Conservation (phyloP, 2,113 vertebrate genomes). For the Raphicerus campestris region DNA sequence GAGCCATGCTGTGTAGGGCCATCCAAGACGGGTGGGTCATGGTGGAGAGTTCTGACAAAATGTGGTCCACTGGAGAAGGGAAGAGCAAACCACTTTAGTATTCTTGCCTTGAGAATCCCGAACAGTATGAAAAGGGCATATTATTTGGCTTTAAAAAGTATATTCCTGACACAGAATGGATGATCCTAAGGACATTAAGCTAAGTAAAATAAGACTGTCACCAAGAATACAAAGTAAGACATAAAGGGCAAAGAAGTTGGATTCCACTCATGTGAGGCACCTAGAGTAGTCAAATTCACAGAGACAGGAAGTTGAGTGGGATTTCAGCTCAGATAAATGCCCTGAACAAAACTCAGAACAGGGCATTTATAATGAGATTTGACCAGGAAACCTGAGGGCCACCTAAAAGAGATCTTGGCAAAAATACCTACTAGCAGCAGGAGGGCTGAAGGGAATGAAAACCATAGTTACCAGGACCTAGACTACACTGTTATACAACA, state of each 20-base stretch:
- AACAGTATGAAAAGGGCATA: neutral
- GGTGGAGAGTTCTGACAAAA: neutral
- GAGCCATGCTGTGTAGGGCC: neutral
- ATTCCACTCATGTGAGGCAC: neutral
- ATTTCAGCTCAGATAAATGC: neutral
- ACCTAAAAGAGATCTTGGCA: neutral
- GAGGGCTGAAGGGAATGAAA: neutral
- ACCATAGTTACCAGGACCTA: rapidly evolving
- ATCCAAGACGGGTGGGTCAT: neutral
- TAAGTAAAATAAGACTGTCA: neutral
- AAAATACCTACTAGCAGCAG: neutral
- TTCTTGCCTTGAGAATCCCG: neutral
- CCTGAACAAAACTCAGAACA: neutral
- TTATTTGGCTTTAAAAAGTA: neutral
- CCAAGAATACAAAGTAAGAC: neutral
- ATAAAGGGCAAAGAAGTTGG: neutral
- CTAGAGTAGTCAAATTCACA: neutral
- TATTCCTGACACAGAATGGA: neutral
- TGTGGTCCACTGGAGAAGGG: neutral
- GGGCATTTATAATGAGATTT: neutral
- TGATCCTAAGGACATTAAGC: neutral
- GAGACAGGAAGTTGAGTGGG: neutral
- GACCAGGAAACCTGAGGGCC: neutral
- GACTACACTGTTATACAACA: neutral
- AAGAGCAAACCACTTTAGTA: neutral